Base-by-base conservation (phyloP, 2,888 invertebrate genomes). In the Nephrotoma appendiculata region DNA sequence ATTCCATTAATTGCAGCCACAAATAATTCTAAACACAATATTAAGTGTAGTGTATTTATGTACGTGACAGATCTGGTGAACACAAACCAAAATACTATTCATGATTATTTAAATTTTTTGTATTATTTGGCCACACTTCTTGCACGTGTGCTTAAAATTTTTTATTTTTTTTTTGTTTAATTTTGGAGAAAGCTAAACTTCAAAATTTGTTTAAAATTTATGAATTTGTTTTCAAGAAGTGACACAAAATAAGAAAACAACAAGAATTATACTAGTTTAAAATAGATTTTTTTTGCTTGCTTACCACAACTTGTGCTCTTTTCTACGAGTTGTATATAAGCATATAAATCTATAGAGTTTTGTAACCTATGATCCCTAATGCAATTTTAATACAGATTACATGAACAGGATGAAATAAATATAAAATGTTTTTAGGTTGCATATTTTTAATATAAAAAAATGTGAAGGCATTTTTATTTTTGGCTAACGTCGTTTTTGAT, bases 71-170 rank as follows among this genome's bases (percentile, higher is more conserved):
- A 12, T 48, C 48, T 48, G 48, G 12, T 11, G 48, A 48, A 48
- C 48, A 48, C n/a, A 45, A 45, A 45, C 11, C 11, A 52, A 52
- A 31, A 15, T 57, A 71, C 71, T 9, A 71, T 7, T 52, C 19
- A 15, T 48, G 9, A n/a, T 48, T 9, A 12, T 48, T 71, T 83
- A 41, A 41, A 84, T 44, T 85, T 86, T 71, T 85, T 87, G 12
- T 87, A 86, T 45, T 86, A 41, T 57, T 57, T 85, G 57, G 87
- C 86, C 87, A 87, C 87, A 87, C 87, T 87, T 87, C 86, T 83
- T 86, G 86, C 87, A 87, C 87, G 87, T 87, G 87, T 86, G 31
- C 31, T 11, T 48, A 5, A 11, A 31, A 15, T 15, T 31, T 44
- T 41, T 84, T n/a, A n/a, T n/a, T 45, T n/a, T 85, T 85, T 44